These are phyloP conservation scores for Bellardia pandia DNA, from an alignment of 2,888 invertebrate genomes.

Conservation along the genomic window DNA sequence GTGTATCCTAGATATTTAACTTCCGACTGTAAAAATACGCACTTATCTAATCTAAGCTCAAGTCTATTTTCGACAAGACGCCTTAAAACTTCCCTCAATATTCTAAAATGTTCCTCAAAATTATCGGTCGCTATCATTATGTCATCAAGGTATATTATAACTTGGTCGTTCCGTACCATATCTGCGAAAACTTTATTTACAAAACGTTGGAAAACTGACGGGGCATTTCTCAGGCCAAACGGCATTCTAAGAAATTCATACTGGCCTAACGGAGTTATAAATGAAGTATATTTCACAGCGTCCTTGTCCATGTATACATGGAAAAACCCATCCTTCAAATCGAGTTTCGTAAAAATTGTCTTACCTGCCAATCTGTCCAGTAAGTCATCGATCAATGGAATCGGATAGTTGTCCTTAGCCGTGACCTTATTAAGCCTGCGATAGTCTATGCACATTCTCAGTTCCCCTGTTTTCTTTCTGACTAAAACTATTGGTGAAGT, in stretches of 20 bases:
- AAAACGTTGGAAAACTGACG: conserved; percentile 31
- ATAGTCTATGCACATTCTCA: conserved; percentile 45
- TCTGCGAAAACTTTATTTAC: conserved; percentile 56
- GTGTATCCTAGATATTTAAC: conserved; percentile 74
- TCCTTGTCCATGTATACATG: conserved; percentile 36
- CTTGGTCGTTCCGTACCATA: conserved; percentile 46
- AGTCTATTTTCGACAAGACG: conserved; percentile 47
- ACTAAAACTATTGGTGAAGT: conserved; percentile 47
- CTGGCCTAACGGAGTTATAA: conserved; percentile 18
- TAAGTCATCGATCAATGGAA: conserved; percentile 61
- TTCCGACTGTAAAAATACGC: conserved; percentile 62
- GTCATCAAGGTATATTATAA: conserved; percentile 74
- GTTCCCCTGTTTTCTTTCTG: conserved; percentile 55
- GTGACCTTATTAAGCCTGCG: conserved; percentile 53
- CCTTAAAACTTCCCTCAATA: conserved; percentile 66
- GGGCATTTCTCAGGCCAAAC: conserved; percentile 59
- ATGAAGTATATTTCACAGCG: conserved; percentile 68
- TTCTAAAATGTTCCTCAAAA: conserved; percentile 50
- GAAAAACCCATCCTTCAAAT: conserved; percentile 59
- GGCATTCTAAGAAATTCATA: conserved; percentile 59
- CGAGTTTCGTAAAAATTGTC: conserved; percentile 49
- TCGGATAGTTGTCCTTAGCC: conserved; percentile 50
- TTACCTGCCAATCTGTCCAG: conserved; percentile 41
- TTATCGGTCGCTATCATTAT: conserved; percentile 57
- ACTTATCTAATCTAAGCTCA: conserved; percentile 27